Evolutionary conservation across 2,113 vertebrate genomes (phyloP).

Genomic region (Mixornis gularis): DNA sequence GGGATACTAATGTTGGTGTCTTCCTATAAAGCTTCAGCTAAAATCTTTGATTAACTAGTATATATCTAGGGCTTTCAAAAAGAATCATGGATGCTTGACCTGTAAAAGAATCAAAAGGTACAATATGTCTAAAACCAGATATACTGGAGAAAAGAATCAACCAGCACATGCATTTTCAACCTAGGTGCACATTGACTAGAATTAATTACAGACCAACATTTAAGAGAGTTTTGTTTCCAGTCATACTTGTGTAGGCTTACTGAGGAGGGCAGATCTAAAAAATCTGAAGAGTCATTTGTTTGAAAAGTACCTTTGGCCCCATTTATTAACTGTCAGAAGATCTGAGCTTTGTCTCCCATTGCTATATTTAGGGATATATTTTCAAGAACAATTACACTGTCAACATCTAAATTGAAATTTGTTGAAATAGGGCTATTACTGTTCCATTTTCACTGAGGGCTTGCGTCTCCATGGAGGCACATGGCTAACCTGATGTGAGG

Average conservation of each 20-base stretch:
- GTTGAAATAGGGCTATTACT: neutral
- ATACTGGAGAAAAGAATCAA: neutral
- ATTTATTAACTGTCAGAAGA: neutral
- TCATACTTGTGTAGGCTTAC: neutral
- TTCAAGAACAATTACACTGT: conserved; percentile 19
- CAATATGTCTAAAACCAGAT: neutral
- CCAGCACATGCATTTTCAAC: neutral
- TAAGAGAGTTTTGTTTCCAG: neutral
- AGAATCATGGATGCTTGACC: neutral
- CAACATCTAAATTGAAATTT: conserved; percentile 1
- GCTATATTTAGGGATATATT: neutral
- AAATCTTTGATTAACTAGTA: neutral
- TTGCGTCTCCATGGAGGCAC: neutral
- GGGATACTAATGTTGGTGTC: neutral
- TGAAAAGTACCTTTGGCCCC: neutral
- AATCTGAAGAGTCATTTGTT: neutral
- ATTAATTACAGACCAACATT: neutral
- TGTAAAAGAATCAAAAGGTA: neutral
- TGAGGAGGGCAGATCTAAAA: neutral
- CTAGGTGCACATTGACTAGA: neutral
- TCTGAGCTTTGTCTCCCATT: neutral
- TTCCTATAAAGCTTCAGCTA: neutral
- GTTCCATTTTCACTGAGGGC: neutral
- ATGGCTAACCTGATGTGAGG: neutral
- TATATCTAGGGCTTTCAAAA: neutral